A percentile compares a stretch with the other conserved stretches of the same genome.
phyloP scores from a whole-genome alignment of 2,797 vertebrate species.

The Todus mexicanus region DNA sequence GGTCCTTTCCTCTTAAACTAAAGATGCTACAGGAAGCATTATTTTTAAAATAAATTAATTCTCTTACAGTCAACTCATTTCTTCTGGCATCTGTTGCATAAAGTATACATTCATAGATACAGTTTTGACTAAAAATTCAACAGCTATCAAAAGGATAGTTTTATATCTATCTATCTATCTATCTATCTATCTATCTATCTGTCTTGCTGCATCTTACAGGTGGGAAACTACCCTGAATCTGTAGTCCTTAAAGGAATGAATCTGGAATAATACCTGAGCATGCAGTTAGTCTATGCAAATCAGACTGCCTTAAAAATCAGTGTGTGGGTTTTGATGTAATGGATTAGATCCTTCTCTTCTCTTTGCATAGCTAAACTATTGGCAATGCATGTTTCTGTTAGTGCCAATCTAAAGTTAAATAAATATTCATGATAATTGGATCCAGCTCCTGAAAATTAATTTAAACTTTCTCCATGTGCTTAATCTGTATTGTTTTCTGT shows the following conservation, averaged over 20 bases:
- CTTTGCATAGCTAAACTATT: background rate
- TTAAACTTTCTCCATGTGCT: background rate
- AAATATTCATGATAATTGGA: slow-evolving; percentile 5
- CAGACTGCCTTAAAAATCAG: background rate
- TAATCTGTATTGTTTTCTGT: slow-evolving; percentile 1
- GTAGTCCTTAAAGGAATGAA: background rate
- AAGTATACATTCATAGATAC: background rate
- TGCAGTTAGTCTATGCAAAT: background rate
- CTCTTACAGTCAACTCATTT: background rate
- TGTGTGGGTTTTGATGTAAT: background rate
- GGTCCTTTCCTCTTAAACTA: background rate
- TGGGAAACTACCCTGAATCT: background rate
- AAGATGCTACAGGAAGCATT: background rate
- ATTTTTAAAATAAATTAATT: background rate
- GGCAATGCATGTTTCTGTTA: background rate
- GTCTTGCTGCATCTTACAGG: background rate
- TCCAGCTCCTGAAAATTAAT: background rate
- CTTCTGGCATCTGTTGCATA: background rate
- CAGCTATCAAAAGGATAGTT: background rate
- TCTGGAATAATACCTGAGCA: background rate
- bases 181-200: no score
- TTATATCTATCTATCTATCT: no score
- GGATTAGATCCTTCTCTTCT: background rate
- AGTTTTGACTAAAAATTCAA: background rate
- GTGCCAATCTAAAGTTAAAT: slow-evolving; percentile 14